Evolutionary conservation across 2,888 invertebrate genomes (phyloP), one percentile per base, ranked within the genome.

Genomic region (Cosmia trapezina): DNA sequence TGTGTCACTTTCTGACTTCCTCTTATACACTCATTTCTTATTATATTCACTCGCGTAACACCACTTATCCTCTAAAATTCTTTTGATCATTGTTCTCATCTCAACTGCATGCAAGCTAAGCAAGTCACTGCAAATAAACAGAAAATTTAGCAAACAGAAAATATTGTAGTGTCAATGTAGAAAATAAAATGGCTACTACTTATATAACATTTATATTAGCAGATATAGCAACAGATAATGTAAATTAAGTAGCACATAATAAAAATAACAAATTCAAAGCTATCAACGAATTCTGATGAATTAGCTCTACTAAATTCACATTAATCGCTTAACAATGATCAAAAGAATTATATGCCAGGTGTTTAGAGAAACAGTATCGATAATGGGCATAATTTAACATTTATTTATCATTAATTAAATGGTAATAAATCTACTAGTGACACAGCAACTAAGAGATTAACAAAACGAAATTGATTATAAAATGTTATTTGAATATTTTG

Each of bases 331-430:
- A 69, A 49, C 49, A 73, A 80, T 69, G 22, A 63, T 73, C 22
- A 66, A 69, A 62, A 41, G 28, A 72, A 63, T 64, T 56, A 65
- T 62, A 47, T 17, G 11, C 53, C 28, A 54, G 12, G 4, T 67
- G 45, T 51, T 57, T 14, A 47, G 0, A 76, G 11, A 61, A 66
- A 79, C 59, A 79, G 72, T 75, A 79, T 47, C 33, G 12, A 56
- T 67, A 67, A 67, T 70, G 70, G 45, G n/a, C 56, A 56, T 64
- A 45, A 75, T 70, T 77, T 70, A 51, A 33, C 66, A 78, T 68
- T 22, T 37, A 19, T 51, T 64, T 60, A 64, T 51, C 63, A 56
- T 67, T 67, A 67, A 79, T 75, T 79, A 76, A 56, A 43, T 7
- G 4, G 12, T 45, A 64, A 76, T 76, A 76, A 79, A 79, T 79